Conservation (phyloP, 30 jellyfish, hydroid and myxozoan species). For the Catostylus mosaicus region DNA sequence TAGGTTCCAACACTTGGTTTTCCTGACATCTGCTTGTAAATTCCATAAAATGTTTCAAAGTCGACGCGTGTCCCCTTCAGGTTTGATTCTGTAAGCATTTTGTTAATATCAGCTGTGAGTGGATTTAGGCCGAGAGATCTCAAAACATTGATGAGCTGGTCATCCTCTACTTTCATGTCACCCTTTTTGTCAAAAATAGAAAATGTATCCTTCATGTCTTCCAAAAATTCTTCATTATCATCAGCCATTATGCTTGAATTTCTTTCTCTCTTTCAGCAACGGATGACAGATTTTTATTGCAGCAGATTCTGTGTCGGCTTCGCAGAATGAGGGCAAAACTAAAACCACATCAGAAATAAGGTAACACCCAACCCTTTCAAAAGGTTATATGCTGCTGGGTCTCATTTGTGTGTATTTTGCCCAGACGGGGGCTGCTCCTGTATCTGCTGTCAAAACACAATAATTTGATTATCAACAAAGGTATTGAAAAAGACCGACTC, state of each 20-base stretch:
- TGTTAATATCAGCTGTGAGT: constrained; percentile 74
- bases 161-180: constrained; percentile 83
- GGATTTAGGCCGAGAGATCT: constrained; percentile 95
- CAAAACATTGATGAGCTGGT: constrained; percentile 71
- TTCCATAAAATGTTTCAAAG: constrained; percentile 84
- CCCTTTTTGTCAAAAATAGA: constrained; percentile 92
- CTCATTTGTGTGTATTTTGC: neutral
- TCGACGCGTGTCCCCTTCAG: constrained; percentile 85
- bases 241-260: constrained; percentile 71
- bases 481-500: neutral
- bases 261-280: neutral
- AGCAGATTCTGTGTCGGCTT: neutral
- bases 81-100: constrained; percentile 79
- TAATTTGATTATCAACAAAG: neutral
- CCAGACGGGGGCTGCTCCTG: constrained; percentile 23
- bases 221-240: constrained; percentile 80
- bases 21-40: constrained; percentile 79
- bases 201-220: constrained; percentile 89
- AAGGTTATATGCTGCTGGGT: constrained; percentile 32
- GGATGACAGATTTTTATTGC: neutral
- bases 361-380: constrained; percentile 14
- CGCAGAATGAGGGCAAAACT: neutral
- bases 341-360: neutral
- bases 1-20: constrained; percentile 80
- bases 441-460: neutral